Conservation (phyloP, 2,888 invertebrate genomes). For the Nebria salina region DNA sequence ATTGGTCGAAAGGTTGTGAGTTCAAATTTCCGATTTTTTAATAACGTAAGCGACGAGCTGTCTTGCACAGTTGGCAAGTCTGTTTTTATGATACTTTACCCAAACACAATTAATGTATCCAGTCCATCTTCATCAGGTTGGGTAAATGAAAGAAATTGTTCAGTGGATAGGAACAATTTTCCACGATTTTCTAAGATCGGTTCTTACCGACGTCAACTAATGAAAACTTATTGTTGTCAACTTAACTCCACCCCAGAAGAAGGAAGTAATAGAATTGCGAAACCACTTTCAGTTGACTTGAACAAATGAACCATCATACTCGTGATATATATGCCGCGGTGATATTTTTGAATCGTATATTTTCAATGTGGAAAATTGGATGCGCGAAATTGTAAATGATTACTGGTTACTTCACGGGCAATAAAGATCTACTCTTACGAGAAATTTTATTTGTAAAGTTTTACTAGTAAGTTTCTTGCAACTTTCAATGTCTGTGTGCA, state of each 20-base stretch:
- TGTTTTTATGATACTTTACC: background rate
- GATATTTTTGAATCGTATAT: slow-evolving; percentile 8
- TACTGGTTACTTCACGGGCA: slow-evolving; percentile 19
- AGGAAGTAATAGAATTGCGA: slow-evolving; percentile 35
- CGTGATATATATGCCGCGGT: slow-evolving; percentile 14
- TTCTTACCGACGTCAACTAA: slow-evolving; percentile 18
- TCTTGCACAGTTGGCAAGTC: background rate
- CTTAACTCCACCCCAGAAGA: background rate
- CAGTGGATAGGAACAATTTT: slow-evolving; percentile 18
- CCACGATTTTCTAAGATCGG: slow-evolving; percentile 21
- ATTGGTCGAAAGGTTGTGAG: background rate
- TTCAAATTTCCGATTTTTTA: background rate
- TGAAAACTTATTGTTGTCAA: slow-evolving; percentile 33
- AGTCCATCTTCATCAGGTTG: slow-evolving; percentile 19
- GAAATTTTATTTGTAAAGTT: slow-evolving; percentile 29
- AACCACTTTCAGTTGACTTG: slow-evolving; percentile 34
- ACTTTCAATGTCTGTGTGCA: slow-evolving; percentile 9
- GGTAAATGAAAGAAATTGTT: slow-evolving; percentile 27
- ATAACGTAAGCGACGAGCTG: background rate
- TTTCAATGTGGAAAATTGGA: slow-evolving; percentile 31
- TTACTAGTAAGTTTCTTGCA: background rate
- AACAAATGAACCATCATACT: slow-evolving; percentile 39
- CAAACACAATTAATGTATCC: slow-evolving; percentile 13
- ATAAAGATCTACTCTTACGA: slow-evolving; percentile 18
- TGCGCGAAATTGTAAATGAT: slow-evolving; percentile 35